Base-by-base conservation (phyloP, 1,140 invertebrate genomes). In the Tetramorium parvispinum region DNA sequence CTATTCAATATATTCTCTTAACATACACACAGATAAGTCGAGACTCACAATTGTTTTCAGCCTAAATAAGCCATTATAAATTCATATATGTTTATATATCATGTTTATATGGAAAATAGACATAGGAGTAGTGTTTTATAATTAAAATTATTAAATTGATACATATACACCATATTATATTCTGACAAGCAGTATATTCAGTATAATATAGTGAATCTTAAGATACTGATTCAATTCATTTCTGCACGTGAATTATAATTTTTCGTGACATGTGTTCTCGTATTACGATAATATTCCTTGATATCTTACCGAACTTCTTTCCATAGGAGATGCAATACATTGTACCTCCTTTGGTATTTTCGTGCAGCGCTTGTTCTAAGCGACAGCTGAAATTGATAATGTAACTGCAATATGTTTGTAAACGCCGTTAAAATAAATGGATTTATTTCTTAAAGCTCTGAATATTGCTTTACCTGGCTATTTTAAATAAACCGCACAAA, bases 401-500 rank as follows among this genome's bases (percentile, higher is more conserved):
- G 8, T 6, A 37, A 51, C 2, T 49, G 43, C 2, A 3, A 49
- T 13, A 40, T 46, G 0, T 40, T 73, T 55, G 10, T 8, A 71
- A 55, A 59, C 5, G 37, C 2, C 3, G 16, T 59, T 57, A 32
- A 83, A 16, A 61, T 6, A 1, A 49, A 18, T 55, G 13, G 27
- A 21, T 18, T 18, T 2, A 46, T 79, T 49, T 18, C 1, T 70
- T 4, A 2, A 81, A 55, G 18, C 7, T 3, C 18, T 0, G 37
- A 40, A 16, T 11, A 2, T 51, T 16, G 21, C 3, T 49, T 89
- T 90, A 92, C 91, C 87, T 70, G 7, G 88, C 59, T 68, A 92
- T 86, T n/a, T 70, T 66, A 49, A 91, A 88, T 61, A 91, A 77
- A 21, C 86, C 79, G 24, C 88, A 91, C 40, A 63, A 65, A 53